Conservation (phyloP, 2,888 invertebrate species). For the Cecidostiba fungosa region DNA sequence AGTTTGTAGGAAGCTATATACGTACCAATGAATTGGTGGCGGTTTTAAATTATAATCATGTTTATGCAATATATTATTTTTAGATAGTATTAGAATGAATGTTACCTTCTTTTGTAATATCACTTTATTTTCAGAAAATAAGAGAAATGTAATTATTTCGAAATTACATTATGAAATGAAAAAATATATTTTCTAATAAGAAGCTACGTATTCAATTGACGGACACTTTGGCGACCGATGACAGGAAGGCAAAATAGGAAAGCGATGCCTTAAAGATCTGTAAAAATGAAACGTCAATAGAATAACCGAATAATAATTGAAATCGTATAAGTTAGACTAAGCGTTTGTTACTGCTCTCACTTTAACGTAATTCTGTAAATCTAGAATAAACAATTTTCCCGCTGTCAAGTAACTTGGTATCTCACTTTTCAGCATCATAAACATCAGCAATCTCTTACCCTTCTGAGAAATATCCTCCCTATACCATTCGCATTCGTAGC, state of each 20-base stretch:
- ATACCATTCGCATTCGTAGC: constrained; percentile 44
- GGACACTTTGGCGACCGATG: constrained; percentile 35
- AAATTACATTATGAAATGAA: too few relatives aligned
- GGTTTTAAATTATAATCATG: too few relatives aligned
- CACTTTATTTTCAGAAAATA: too few relatives aligned
- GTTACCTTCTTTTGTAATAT: too few relatives aligned
- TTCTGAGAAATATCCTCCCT: constrained; percentile 23
- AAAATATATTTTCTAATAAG: too few relatives aligned
- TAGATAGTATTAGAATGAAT: too few relatives aligned
- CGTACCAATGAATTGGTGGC: too few relatives aligned
- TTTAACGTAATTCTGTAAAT: constrained; percentile 39
- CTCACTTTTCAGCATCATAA: constrained; percentile 43
- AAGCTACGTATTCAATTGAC: not conserved
- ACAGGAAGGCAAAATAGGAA: constrained; percentile 36
- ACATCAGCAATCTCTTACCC: constrained; percentile 30
- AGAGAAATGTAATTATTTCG: too few relatives aligned
- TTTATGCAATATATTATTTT: too few relatives aligned
- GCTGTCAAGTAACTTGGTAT: constrained; percentile 25
- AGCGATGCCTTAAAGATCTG: constrained; percentile 54
- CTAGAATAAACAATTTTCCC: constrained; percentile 38
- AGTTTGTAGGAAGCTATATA: too few relatives aligned
- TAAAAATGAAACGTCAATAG: constrained; percentile 1
- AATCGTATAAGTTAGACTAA: too few relatives aligned
- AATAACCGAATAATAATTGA: too few relatives aligned
- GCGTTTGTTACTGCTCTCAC: not conserved